Conservation (phyloP, 2,888 invertebrate species). For the Platynereis dumerilii region DNA sequence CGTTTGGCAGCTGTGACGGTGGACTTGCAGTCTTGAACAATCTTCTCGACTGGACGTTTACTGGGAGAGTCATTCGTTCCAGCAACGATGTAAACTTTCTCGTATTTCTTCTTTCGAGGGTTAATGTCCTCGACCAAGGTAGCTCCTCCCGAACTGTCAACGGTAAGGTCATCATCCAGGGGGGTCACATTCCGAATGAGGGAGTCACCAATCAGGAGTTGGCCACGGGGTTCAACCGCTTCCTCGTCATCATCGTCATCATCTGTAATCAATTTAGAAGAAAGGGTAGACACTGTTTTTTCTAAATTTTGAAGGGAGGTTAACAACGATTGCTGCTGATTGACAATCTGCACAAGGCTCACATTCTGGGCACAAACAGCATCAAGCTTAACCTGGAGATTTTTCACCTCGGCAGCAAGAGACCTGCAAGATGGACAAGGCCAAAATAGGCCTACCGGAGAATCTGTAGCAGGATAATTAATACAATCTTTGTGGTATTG, state of each 20-base stretch:
- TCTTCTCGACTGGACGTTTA: not conserved
- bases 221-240: not conserved
- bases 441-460: no score
- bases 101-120: slow-evolving; percentile 6
- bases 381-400: no score
- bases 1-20: not conserved
- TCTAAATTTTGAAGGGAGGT: no score
- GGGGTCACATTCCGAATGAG: slow-evolving; percentile 3
- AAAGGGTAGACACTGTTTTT: no score
- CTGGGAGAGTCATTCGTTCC: not conserved
- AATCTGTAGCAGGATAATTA: no score
- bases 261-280: not conserved
- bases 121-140: not conserved
- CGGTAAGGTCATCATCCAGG: not conserved
- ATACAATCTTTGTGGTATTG: no score
- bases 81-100: not conserved
- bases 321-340: no score
- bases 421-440: no score
- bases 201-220: slow-evolving; percentile 1
- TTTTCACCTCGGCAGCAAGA: no score
- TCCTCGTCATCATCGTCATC: not conserved
- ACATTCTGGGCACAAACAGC: no score
- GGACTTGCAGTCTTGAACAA: not conserved
- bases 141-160: not conserved
- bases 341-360: no score